Base-by-base conservation (phyloP, 1,140 invertebrate genomes). In the Epicauta chinensis region DNA sequence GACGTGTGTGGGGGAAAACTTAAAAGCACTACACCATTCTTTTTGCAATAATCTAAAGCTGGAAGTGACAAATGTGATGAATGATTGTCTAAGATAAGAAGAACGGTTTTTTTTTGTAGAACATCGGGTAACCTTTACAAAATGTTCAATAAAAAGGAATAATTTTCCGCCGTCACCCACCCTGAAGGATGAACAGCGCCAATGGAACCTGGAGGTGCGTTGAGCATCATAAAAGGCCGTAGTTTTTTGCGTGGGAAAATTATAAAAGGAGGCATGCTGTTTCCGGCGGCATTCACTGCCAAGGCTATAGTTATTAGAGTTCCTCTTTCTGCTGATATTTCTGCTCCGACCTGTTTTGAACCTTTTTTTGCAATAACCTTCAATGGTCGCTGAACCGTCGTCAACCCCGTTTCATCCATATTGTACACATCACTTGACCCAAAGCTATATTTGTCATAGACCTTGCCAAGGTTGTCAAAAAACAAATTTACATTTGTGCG, bases 121-220 rank as follows among this genome's bases (percentile, higher is more conserved):
- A 69, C 70, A 58, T 73, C 69, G 4, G 63, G 47, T 9, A 71
- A 46, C 0, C 72, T 45, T n/a, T 55, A 47, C 57, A n/a, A 54
- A 41, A 47, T 72, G 69, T 35, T 70, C 16, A 1, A 70, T 53
- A 44, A 66, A 71, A 45, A 41, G 15, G 4, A 66, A 12, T 56
- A 74, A 72, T 40, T 39, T 54, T 59, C 59, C 17, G 66, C 65
- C 37, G 69, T 64, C 67, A 73, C 72, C 70, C 71, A 72, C 2
- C 67, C 70, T 17, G 65, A 69, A 5, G 59, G 43, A 61, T 73
- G 71, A 29, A 54, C 66, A 53, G 47, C 47, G 31, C 68, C 72
- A 50, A 51, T 40, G 51, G 10, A n/a, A 23, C 17, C 17, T 23
- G 17, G 17, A 23, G 17, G 17, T 23, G 17, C 17, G 17, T 23